These are phyloP conservation scores for Magallana angulata DNA, from an alignment of 1,140 invertebrate genomes.

Conservation along the genomic window DNA sequence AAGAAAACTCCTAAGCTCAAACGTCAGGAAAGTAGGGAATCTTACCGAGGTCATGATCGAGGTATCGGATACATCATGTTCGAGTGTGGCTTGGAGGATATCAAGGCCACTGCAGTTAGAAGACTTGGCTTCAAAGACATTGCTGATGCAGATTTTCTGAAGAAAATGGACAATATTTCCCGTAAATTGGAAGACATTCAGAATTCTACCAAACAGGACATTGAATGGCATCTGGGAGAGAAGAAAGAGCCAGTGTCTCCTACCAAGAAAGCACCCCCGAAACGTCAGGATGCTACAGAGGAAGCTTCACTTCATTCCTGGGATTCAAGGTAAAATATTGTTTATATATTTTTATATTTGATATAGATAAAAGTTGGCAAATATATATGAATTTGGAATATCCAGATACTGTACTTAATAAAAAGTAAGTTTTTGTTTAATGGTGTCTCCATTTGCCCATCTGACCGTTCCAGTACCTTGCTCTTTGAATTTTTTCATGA, in stretches of 20 bases:
- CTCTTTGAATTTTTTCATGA: too few relatives aligned
- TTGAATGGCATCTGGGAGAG: slow-evolving; percentile 52
- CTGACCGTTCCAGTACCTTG: too few relatives aligned
- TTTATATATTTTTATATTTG: too few relatives aligned
- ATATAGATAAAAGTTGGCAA: too few relatives aligned
- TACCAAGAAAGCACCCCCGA: background rate
- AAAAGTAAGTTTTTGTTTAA: too few relatives aligned
- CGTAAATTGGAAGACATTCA: slow-evolving; percentile 65
- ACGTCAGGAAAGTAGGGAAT: slow-evolving; percentile 41
- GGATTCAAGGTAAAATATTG: slow-evolving; percentile 62
- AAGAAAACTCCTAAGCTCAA: slow-evolving; percentile 17
- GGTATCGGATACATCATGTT: slow-evolving; percentile 95
- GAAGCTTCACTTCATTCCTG: slow-evolving; percentile 61
- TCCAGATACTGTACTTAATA: too few relatives aligned
- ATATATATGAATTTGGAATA: too few relatives aligned
- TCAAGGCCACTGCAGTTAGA: slow-evolving; percentile 89
- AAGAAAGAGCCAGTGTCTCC: slow-evolving; percentile 14
- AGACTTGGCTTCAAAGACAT: slow-evolving; percentile 78
- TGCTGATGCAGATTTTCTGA: slow-evolving; percentile 59
- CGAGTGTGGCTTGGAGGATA: slow-evolving; percentile 95
- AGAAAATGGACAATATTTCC: slow-evolving; percentile 68
- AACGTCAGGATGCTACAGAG: background rate
- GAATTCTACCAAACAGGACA: slow-evolving; percentile 56
- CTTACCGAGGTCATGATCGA: slow-evolving; percentile 53
- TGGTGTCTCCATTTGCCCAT: too few relatives aligned